Base-by-base conservation (phyloP, 2,888 invertebrate genomes). In the Eumerus sabulonum region DNA sequence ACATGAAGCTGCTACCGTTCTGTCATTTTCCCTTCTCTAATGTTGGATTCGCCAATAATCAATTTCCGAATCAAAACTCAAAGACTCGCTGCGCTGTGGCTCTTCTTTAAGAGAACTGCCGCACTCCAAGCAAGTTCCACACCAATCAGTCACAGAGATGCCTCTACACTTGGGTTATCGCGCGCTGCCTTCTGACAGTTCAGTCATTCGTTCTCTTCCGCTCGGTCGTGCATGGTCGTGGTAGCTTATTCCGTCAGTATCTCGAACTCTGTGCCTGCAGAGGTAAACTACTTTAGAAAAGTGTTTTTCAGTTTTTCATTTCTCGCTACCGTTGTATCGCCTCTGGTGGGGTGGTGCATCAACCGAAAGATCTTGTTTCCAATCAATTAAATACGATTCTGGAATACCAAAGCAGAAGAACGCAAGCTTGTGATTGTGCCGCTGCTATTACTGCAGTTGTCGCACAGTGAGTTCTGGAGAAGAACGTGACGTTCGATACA, bases 131-230 rank as follows among this genome's bases (percentile, higher is more conserved):
- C 27, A 27, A 27, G 27, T 27, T 4, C 27, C 7, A 27, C 27
- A 27, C 27, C 27, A 27, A n/a, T n/a, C n/a, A 27, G 27, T 27
- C 27, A 7, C 7, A 27, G 3, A 4, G 27, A 27, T 27, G 27
- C 27, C 27, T 27, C 3, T 27, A 27, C 7, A 27, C 27, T 27
- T 7, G 27, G 27, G 27, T 7, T 27, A 27, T 7, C 27, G n/a
- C n/a, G n/a, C n/a, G 27, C 27, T 27, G 27, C 27, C 14, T 19
- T 38, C 66, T 53, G 60, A 62, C 62, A 62, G 17, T 54, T 51
- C 14, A 27, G 2, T 40, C 73, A 77, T 77, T 77, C 77, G 73
- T 73, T 77, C 62, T 77, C 67, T 77, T 77, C 73, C 73, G 67
- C 67, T 67, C 62, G 73, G 27, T 40, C 62, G 67, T 38, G 63